phyloP scores from a whole-genome alignment of 2,797 vertebrate genomes.

The Eulemur coronatus region DNA sequence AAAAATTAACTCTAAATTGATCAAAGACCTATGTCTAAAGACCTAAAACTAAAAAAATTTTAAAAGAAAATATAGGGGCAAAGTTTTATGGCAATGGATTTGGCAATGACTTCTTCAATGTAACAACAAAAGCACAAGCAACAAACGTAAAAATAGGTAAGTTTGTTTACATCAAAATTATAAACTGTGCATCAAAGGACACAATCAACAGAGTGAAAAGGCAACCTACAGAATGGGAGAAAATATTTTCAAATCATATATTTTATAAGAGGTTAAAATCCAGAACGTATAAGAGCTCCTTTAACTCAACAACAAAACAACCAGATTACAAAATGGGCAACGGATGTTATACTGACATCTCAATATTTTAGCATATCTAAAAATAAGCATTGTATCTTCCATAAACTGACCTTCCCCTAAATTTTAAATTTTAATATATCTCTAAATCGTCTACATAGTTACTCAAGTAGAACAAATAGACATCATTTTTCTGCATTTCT shows the following conservation, averaged over 20 bases:
- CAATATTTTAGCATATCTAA: background rate
- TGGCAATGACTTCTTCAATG: background rate
- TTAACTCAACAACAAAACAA: background rate
- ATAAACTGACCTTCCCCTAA: background rate
- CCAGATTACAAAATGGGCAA: background rate
- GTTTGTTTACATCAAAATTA: background rate
- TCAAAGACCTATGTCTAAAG: background rate
- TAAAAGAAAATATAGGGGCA: background rate
- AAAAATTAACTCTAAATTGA: background rate
- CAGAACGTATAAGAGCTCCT: background rate
- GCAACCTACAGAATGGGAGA: background rate
- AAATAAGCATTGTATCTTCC: background rate
- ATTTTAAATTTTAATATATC: background rate
- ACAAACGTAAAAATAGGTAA: background rate
- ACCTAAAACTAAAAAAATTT: background rate
- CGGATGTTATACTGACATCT: background rate
- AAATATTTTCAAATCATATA: background rate
- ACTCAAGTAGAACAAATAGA: background rate
- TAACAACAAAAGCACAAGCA: too few species aligned
- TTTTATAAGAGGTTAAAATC: background rate
- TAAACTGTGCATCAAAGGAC: background rate
- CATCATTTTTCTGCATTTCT: background rate
- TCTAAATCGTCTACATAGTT: background rate
- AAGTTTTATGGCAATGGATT: background rate
- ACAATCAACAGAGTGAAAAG: background rate